Base-by-base conservation (phyloP, 2,888 invertebrate genomes). In the Drosophila mettleri region DNA sequence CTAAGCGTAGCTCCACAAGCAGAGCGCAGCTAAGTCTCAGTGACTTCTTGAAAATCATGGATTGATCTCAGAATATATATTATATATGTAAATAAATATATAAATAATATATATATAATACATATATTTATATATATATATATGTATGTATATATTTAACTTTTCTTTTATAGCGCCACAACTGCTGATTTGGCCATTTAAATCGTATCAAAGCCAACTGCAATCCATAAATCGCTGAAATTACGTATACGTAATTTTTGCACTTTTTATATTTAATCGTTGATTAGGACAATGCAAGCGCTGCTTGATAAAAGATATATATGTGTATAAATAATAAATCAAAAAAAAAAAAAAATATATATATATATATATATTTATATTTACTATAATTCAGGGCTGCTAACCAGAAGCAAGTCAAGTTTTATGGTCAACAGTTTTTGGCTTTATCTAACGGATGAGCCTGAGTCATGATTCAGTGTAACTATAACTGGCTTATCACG, bases 241-340 rank as follows among this genome's bases (percentile, higher is more conserved):
- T 74, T 51, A 60, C 70, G 66, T 74, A 74, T 74, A 70, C 74
- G 70, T 51, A 55, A 71, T 52, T 33, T 53, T 48, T 16, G 3
- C n/a, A 9, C 3, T 52, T 45, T 39, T 41, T 22, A 16, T 48
- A 34, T 41, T 5, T 49, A 49, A 33, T 36, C 14, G 12, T 31
- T 55, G 63, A 66, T 63, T 43, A 49, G 33, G 33, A 27, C n/a
- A 61, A 61, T 61, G 31, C 6, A 22, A 27, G 60, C 43, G 20
- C 34, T 41, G 46, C 43, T 45, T 31, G 43, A 39, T 39, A 33
- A 24, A 31, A 2, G 12, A 16, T 16, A n/a, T 22, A 49, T 16
- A 14, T 29, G 10, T 27, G 9, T 22, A 27, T 45, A 34, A 7
- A n/a, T 24, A 4, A n/a, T n/a, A n/a, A 16, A 27, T 46, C 14